These are phyloP conservation scores for Leptodactylus fallax DNA, from an alignment of 2,797 vertebrate genomes.

Conservation along the genomic window DNA sequence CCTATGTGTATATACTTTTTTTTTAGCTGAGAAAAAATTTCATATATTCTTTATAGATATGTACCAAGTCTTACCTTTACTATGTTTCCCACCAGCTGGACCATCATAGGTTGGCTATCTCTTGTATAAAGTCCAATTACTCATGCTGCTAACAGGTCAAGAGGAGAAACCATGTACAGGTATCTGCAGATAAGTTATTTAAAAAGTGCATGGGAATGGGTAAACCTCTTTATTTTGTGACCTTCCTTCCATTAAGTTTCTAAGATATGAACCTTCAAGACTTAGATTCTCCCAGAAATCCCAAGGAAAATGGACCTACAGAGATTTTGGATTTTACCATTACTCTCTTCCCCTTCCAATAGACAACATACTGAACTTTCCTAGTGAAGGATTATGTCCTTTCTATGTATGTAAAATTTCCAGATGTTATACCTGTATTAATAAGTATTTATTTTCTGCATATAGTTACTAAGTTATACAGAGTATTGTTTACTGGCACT, in stretches of 20 bases:
- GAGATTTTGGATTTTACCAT: neutral
- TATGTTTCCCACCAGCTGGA: neutral
- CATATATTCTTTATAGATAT: neutral
- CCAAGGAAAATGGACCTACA: neutral
- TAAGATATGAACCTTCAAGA: neutral
- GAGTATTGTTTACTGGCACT: conserved; percentile 67
- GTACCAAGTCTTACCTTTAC: neutral
- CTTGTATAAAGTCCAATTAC: neutral
- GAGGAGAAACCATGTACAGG: neutral
- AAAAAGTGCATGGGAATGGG: neutral
- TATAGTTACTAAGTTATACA: conserved; percentile 62
- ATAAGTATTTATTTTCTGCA: conserved; percentile 70
- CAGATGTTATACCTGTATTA: conserved; percentile 68
- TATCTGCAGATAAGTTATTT: neutral
- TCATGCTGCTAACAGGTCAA: conserved; percentile 19
- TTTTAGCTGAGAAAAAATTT: neutral
- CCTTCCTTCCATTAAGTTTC: neutral
- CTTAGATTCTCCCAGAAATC: neutral
- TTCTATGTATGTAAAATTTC: conserved; percentile 47
- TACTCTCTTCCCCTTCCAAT: neutral
- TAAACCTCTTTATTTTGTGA: neutral
- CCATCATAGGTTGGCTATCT: neutral
- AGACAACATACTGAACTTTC: conserved; percentile 7
- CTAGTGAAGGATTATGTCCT: neutral
- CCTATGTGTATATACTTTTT: neutral